Evolutionary conservation across 2,113 vertebrate genomes (phyloP), one percentile per base, ranked within the genome.

Genomic region (Tachysurus fulvidraco): DNA sequence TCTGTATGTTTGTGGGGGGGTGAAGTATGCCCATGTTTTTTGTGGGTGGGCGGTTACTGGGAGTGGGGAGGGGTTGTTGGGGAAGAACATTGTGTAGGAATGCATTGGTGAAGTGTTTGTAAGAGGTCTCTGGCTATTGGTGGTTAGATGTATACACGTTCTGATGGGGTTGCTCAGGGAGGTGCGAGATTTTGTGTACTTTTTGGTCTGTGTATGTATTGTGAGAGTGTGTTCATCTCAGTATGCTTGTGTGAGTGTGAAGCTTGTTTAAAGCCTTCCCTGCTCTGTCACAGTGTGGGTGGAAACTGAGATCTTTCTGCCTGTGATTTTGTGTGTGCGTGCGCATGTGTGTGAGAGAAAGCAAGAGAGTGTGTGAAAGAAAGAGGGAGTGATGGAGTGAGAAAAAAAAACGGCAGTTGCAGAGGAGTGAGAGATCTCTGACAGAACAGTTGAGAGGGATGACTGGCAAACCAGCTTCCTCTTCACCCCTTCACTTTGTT

Each of bases 281-380:
- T 82, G 83, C 79, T 87, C 86, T 73, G 60, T 87, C 73, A 83
- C 64, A 46, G 86, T 81, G 88, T 89, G 88, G 88, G 88, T 89
- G 86, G 88, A 81, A 83, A 87, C 86, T 89, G 88, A 87, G 83
- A 89, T 87, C 76, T 67, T 83, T 87, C 86, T 85, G 86, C 88
- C 83, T 89, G 83, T 85, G 90, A 80, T 64, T 76, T 83, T 83
- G 83, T 78, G 79, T 59, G 41, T 86, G 79, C 46, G 59, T 81
- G 54, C 85, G 77, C 77, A 25, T 57, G 64, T 85, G 82, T 77
- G 85, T 41, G 81, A 84, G 76, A 84, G 73, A 65, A 19, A 84
- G 83, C 73, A 76, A 84, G 71, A 76, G 86, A 14, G 87, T 85
- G 87, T 82, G 78, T 76, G 78, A 74, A 76, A 81, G 76, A 85